These are phyloP conservation scores for Brachionichthys hirsutus DNA, from an alignment of 2,113 vertebrate genomes.

Conservation along the genomic window DNA sequence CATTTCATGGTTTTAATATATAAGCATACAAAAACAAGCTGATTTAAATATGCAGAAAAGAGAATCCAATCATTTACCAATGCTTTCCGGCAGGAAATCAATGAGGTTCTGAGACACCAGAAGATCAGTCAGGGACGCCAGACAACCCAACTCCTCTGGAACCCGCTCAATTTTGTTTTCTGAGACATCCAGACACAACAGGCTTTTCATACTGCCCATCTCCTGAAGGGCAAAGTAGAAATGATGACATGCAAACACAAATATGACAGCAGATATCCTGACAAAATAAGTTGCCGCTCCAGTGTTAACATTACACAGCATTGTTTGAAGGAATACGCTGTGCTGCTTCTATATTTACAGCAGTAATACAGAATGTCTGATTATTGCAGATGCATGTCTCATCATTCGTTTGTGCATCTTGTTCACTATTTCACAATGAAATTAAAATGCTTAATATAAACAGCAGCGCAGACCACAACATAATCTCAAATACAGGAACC, in stretches of 20 bases:
- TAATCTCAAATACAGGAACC: background rate
- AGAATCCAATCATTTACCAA: conserved; percentile 79
- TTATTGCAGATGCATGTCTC: background rate
- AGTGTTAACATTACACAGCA: too few species aligned
- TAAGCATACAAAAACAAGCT: too few species aligned
- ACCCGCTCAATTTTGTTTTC: conserved; percentile 95
- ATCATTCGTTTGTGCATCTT: too few species aligned
- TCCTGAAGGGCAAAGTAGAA: conserved; percentile 76
- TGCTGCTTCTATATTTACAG: too few species aligned
- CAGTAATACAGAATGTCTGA: too few species aligned
- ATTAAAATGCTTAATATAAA: too few species aligned
- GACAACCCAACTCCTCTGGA: conserved; percentile 89
- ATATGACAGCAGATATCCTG: background rate
- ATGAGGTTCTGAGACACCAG: conserved; percentile 95
- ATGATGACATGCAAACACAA: background rate
- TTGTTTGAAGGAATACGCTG: too few species aligned
- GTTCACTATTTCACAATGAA: too few species aligned
- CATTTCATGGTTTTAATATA: too few species aligned
- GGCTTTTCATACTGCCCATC: conserved; percentile 90
- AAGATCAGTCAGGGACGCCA: conserved; percentile 88
- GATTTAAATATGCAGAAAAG: background rate
- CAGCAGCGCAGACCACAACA: background rate
- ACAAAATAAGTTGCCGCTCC: too few species aligned
- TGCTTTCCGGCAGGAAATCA: conserved; percentile 88
- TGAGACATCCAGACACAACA: conserved; percentile 95